Base-by-base conservation (phyloP, 2,888 invertebrate genomes). In the Neoascia interrupta region DNA sequence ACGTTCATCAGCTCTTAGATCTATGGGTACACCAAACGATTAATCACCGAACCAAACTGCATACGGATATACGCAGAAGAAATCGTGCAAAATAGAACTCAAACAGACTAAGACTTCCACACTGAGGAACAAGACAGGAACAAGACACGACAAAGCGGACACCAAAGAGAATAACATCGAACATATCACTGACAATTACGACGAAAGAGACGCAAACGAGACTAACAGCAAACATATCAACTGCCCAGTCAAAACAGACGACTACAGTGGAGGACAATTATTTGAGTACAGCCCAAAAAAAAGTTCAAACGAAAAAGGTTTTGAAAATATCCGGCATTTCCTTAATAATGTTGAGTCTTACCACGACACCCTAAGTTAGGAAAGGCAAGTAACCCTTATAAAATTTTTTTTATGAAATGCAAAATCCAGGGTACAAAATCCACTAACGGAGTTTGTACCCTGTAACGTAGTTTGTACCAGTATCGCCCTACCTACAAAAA, bases 341-440 rank as follows among this genome's bases (percentile, higher is more conserved):
- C 8, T 61, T 6, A 61, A 61, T 2, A 61, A 23, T 6, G 28
- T 61, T 15, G 49, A 61, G 31, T 49, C 39, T 18, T 39, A 61
- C 37, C 34, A 37, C 39, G 39, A 39, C 39, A 16, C 16, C 18
- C 39, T 39, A 0, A n/a, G n/a, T 18, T 3, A 8, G 18, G 8
- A 15, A 1, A 18, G 16, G 4, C 15, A 39, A 39, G 39, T 10
- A 3, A 4, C 5, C 1, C 18, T 39, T 18, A 18, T 39, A 10
- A 18, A 37, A 5, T n/a, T n/a, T 15, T 37, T 5, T 1, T 39
- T 8, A 4, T 39, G n/a, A 2, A 39, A 1, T 39, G 39, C 2
- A 18, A 39, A 3, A 18, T 39, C n/a, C 39, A 39, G 1, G 39
- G 61, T 49, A 39, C 15, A 39, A n/a, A n/a, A n/a, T n/a, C n/a